Evolutionary conservation across 2,797 vertebrate genomes (phyloP).

Genomic region (Sebastes diploproa): DNA sequence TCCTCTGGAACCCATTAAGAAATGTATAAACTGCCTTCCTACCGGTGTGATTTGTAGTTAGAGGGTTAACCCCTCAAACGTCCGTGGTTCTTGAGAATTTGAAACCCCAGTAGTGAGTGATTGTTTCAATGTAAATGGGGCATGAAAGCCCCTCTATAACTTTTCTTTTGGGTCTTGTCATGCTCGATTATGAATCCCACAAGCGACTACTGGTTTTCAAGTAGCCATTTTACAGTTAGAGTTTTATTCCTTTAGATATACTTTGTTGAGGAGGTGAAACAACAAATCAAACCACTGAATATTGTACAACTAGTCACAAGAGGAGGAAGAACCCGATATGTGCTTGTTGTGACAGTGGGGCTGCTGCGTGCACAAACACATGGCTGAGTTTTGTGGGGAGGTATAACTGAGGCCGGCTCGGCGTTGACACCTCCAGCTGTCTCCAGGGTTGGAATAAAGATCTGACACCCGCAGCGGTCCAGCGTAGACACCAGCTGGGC

Average conservation of each 20-base stretch:
- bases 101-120: conserved; percentile 78
- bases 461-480: conserved; percentile 75
- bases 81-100: conserved; percentile 73
- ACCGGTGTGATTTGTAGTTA: conserved; percentile 81
- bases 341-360: conserved; percentile 79
- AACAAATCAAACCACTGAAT: conserved; percentile 15
- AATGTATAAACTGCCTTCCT: conserved; percentile 77
- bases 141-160: conserved; percentile 76
- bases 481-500: conserved; percentile 79
- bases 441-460: conserved; percentile 81
- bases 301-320: conserved; percentile 6
- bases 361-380: conserved; percentile 75
- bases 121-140: conserved; percentile 82
- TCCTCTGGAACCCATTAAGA: conserved; percentile 83
- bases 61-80: conserved; percentile 77
- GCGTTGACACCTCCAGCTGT: conserved; percentile 86
- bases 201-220: conserved; percentile 60
- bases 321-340: conserved; percentile 47
- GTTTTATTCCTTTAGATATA: not conserved
- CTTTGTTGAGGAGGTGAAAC: not conserved
- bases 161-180: conserved; percentile 72
- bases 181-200: conserved; percentile 66
- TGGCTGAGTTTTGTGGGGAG: conserved; percentile 67
- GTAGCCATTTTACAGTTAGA: conserved; percentile 28
- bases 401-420: conserved; percentile 71